Evolutionary conservation across 2,797 vertebrate species (phyloP).

Genomic region (Gadopsis bispinosus): DNA sequence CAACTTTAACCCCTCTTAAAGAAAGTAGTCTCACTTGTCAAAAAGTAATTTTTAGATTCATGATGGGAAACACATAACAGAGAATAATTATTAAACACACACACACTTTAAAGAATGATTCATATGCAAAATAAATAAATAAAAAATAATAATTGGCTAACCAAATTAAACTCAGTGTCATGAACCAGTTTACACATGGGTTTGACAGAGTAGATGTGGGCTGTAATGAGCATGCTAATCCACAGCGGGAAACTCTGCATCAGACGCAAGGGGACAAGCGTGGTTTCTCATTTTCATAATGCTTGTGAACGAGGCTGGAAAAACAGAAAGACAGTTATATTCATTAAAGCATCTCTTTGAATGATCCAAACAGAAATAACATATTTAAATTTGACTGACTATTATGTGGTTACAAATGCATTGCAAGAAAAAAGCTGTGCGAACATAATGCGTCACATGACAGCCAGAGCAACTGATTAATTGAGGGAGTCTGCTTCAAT

Average conservation of each 20-base stretch:
- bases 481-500: conserved; percentile 44
- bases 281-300: conserved; percentile 10
- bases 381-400: conserved; percentile 25
- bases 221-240: conserved; percentile 53
- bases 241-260: conserved; percentile 28
- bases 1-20: conserved; percentile 29
- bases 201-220: conserved; percentile 38
- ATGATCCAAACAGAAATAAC: conserved; percentile 16
- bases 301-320: background rate
- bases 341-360: conserved; percentile 23
- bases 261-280: conserved; percentile 16
- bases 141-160: conserved; percentile 16
- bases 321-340: conserved; percentile 4
- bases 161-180: conserved; percentile 30
- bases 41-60: conserved; percentile 9
- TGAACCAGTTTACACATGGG: conserved; percentile 21
- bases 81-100: background rate
- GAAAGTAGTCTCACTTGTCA: conserved; percentile 26
- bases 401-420: background rate
- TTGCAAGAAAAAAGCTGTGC: conserved; percentile 1
- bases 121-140: background rate
- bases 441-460: conserved; percentile 28
- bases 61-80: background rate
- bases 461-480: conserved; percentile 54
- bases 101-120: conserved; percentile 1